Conservation (phyloP, 2,113 vertebrate genomes). For the Xyrauchen texanus region DNA sequence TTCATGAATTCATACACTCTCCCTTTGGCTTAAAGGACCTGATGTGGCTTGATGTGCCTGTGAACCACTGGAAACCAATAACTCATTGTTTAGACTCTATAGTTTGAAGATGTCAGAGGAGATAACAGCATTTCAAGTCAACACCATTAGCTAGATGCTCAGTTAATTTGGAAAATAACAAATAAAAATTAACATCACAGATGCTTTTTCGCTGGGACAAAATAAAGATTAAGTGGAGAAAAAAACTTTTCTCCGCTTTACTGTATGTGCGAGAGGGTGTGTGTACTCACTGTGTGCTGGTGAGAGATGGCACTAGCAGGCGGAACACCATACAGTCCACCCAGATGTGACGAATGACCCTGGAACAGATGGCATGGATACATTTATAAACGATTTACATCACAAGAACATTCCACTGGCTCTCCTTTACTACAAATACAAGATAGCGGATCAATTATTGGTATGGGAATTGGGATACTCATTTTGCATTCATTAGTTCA, state of each 20-base stretch:
- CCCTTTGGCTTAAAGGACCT: not conserved
- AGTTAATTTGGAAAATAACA: not conserved
- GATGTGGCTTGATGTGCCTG: not conserved
- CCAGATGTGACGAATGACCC: conserved; percentile 88
- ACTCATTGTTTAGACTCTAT: not conserved
- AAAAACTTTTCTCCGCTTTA: too few species aligned
- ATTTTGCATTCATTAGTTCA: conserved; percentile 24
- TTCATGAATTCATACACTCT: too few species aligned
- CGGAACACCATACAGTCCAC: conserved; percentile 82
- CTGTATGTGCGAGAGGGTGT: not conserved
- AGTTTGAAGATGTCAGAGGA: not conserved
- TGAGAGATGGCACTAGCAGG: conserved; percentile 78
- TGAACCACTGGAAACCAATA: not conserved
- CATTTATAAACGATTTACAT: not conserved
- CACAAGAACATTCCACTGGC: not conserved
- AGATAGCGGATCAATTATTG: not conserved
- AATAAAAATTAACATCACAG: not conserved
- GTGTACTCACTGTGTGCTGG: conserved; percentile 82
- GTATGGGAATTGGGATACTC: not conserved
- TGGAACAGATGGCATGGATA: conserved; percentile 61
- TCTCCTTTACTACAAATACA: not conserved
- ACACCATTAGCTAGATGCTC: not conserved
- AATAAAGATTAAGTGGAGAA: not conserved
- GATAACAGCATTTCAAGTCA: not conserved
- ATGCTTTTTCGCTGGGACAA: not conserved